phyloP scores from a whole-genome alignment of 53 echinoderm and acorn worm genomes.

The Luidia sarsii region DNA sequence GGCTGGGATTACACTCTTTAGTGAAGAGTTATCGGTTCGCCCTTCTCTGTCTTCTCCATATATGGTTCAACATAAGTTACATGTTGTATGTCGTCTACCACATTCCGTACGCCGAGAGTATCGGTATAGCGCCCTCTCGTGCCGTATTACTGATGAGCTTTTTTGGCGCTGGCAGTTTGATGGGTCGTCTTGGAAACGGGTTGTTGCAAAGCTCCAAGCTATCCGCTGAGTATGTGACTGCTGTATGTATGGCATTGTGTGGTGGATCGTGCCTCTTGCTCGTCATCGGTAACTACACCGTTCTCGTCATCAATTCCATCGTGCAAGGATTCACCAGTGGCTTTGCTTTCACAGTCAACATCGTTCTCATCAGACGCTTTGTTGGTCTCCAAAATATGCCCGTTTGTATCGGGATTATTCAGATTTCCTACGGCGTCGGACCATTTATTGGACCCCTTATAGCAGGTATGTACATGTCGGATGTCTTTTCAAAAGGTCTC shows the following conservation, averaged over 20 bases:
- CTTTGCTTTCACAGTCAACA: not conserved
- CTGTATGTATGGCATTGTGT: not conserved
- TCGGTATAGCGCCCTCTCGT: not conserved
- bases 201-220: not conserved
- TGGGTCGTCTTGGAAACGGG: conserved; percentile 9
- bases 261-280: not conserved
- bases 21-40: conserved; percentile 9
- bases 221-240: not conserved
- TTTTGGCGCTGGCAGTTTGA: not conserved
- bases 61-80: not conserved
- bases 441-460: conserved; percentile 1
- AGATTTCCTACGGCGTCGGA: not conserved
- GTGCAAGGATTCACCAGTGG: not conserved
- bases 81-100: not conserved
- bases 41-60: not conserved
- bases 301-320: not conserved
- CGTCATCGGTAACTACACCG: not conserved
- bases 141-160: conserved; percentile 6
- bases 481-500: too few relatives aligned
- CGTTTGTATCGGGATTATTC: not conserved
- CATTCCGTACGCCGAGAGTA: not conserved
- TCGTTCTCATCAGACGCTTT: not conserved
- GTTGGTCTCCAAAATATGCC: not conserved
- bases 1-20: not conserved
- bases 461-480: conserved; percentile 24